These are phyloP conservation scores for Heliconius hortense DNA, from an alignment of 2,888 invertebrate species.

Conservation along the genomic window DNA sequence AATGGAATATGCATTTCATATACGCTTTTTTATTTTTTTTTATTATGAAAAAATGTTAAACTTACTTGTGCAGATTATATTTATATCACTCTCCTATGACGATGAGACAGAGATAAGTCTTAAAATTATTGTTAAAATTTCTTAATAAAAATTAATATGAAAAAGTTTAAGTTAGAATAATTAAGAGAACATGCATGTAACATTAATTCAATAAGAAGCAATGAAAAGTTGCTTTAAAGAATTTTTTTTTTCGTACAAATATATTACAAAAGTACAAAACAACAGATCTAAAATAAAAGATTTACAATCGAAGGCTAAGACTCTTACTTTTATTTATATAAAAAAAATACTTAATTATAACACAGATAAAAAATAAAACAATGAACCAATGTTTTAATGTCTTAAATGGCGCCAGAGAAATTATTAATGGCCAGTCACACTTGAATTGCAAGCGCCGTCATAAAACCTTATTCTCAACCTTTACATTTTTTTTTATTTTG, in stretches of 20 bases:
- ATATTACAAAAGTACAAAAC: neutral
- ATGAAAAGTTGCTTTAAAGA: too few relatives aligned
- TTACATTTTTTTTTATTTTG: slow-evolving; percentile 59
- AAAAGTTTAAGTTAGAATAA: too few relatives aligned
- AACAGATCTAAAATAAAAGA: slow-evolving; percentile 5
- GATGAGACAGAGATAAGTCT: too few relatives aligned
- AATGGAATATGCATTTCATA: too few relatives aligned
- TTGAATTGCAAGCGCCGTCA: slow-evolving; percentile 65
- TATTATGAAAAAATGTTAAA: neutral
- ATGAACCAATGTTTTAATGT: slow-evolving; percentile 35
- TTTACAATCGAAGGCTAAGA: slow-evolving; percentile 4
- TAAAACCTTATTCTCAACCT: slow-evolving; percentile 48
- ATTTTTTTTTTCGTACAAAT: too few relatives aligned
- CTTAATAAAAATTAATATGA: too few relatives aligned
- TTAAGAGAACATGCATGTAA: neutral
- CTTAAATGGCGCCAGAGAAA: slow-evolving; percentile 42
- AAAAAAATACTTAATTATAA: slow-evolving; percentile 4
- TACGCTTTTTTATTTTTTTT: neutral
- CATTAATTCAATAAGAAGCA: neutral
- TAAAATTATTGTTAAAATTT: too few relatives aligned
- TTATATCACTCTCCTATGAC: too few relatives aligned
- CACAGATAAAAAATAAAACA: slow-evolving; percentile 36
- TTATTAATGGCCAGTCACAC: slow-evolving; percentile 41
- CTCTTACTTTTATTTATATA: slow-evolving; percentile 12
- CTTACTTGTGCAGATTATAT: too few relatives aligned